These are phyloP conservation scores for Garrulus glandarius DNA, from an alignment of 2,797 vertebrate genomes.

Conservation along the genomic window DNA sequence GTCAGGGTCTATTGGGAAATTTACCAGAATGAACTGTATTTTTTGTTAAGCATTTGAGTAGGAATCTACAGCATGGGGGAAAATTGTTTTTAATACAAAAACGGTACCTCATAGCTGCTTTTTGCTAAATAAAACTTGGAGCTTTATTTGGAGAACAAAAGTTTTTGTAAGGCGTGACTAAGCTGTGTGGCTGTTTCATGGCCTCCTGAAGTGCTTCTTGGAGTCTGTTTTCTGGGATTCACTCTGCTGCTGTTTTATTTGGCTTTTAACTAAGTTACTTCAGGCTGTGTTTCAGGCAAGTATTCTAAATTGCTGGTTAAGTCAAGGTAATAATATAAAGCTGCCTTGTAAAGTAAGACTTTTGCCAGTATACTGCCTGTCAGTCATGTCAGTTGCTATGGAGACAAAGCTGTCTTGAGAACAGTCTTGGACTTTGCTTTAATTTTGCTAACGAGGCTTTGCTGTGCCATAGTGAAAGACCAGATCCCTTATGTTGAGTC, in stretches of 20 bases:
- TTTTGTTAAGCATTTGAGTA: background rate
- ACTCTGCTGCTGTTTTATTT: background rate
- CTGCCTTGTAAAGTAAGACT: slow-evolving; percentile 39
- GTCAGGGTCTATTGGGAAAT: background rate
- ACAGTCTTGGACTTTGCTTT: slow-evolving; percentile 54
- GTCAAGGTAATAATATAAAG: slow-evolving; percentile 37
- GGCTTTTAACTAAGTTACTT: slow-evolving; percentile 14
- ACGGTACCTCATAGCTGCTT: background rate
- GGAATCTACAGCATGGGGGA: background rate
- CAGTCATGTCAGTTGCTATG: slow-evolving; percentile 14
- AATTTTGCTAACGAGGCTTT: slow-evolving; percentile 51
- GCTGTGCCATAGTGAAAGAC: background rate
- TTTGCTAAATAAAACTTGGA: background rate
- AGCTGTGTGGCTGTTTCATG: background rate
- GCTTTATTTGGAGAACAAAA: background rate
- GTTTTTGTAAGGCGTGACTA: background rate
- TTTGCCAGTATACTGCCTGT: slow-evolving; percentile 18
- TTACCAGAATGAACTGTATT: background rate
- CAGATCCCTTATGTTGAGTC: background rate
- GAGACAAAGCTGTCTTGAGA: slow-evolving; percentile 55
- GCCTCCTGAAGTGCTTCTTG: background rate
- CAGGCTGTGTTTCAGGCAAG: slow-evolving; percentile 17
- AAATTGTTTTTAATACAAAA: background rate
- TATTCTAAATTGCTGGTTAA: slow-evolving; percentile 26
- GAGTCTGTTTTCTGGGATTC: background rate